A percentile compares a stretch with the other conserved stretches of the same genome.
These are phyloP conservation scores for Anorthoa munda DNA, from an alignment of 2,888 invertebrate genomes.

Conservation along the genomic window DNA sequence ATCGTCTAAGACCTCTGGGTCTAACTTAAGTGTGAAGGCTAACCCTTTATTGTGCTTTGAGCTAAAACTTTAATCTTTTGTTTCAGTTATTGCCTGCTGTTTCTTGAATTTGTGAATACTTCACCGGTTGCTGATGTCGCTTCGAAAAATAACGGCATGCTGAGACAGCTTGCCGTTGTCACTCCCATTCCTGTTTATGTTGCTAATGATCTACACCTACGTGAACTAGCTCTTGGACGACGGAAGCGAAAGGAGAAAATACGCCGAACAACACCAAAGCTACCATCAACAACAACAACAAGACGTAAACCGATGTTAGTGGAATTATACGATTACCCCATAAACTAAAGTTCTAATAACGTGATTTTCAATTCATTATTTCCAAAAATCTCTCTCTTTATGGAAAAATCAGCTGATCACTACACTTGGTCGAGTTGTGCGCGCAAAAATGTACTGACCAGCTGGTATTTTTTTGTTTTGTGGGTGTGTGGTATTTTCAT, in stretches of 20 bases:
- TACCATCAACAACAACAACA: background rate
- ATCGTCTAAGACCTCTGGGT: no score
- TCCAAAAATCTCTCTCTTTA: no score
- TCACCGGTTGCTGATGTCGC: background rate
- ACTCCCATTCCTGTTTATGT: background rate
- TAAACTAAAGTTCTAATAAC: background rate
- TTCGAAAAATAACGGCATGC: background rate
- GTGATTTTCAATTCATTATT: no score
- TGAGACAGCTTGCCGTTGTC: background rate
- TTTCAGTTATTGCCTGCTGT: constrained; percentile 1
- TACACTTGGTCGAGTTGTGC: no score
- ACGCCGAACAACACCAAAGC: background rate
- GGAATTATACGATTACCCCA: background rate
- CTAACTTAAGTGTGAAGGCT: no score
- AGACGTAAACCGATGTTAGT: background rate
- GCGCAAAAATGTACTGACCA: no score
- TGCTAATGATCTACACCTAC: background rate
- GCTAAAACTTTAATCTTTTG: background rate
- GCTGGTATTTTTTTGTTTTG: no score
- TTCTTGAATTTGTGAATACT: background rate
- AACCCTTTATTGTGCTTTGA: background rate
- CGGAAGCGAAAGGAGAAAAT: background rate
- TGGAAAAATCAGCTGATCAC: no score
- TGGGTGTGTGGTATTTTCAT: no score
- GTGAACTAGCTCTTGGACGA: background rate